phyloP scores from a whole-genome alignment of 2,888 invertebrate species.

The Parnassius mnemosyne region DNA sequence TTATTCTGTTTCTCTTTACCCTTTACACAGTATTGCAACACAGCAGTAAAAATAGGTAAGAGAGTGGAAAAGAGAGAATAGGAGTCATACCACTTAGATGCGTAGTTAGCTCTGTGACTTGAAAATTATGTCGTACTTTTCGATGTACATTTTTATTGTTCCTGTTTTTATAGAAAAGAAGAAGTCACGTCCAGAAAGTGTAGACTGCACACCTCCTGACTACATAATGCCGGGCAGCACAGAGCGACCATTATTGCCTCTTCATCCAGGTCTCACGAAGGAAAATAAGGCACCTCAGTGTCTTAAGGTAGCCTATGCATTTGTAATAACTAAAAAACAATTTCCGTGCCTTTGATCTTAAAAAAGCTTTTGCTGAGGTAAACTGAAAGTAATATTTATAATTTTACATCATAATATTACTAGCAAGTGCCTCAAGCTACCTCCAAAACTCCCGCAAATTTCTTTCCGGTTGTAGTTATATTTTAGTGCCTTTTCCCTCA shows the following conservation, averaged over 20 bases:
- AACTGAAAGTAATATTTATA: neutral
- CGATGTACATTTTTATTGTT: neutral
- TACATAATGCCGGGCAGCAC: slow-evolving; percentile 95
- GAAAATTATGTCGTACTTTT: neutral
- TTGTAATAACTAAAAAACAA: neutral
- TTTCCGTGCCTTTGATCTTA: neutral
- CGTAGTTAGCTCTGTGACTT: too few relatives aligned
- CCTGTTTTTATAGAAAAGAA: slow-evolving; percentile 86
- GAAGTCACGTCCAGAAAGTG: slow-evolving; percentile 91
- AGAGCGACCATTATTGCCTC: slow-evolving; percentile 91
- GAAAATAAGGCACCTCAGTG: slow-evolving; percentile 94
- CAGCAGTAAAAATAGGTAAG: too few relatives aligned
- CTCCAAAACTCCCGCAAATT: too few relatives aligned
- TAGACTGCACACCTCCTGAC: slow-evolving; percentile 98
- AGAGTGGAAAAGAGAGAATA: too few relatives aligned
- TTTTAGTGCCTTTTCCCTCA: too few relatives aligned
- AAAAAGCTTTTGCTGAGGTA: too few relatives aligned
- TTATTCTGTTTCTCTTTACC: too few relatives aligned
- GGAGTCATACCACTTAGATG: too few relatives aligned
- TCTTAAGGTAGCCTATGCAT: slow-evolving; percentile 82
- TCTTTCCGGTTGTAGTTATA: too few relatives aligned
- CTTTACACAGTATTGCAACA: too few relatives aligned
- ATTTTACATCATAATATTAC: neutral
- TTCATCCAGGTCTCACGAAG: slow-evolving; percentile 92
- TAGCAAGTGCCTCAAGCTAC: too few relatives aligned